These are phyloP conservation scores for Melinaea menophilus DNA, from an alignment of 2,888 invertebrate genomes.

Conservation along the genomic window DNA sequence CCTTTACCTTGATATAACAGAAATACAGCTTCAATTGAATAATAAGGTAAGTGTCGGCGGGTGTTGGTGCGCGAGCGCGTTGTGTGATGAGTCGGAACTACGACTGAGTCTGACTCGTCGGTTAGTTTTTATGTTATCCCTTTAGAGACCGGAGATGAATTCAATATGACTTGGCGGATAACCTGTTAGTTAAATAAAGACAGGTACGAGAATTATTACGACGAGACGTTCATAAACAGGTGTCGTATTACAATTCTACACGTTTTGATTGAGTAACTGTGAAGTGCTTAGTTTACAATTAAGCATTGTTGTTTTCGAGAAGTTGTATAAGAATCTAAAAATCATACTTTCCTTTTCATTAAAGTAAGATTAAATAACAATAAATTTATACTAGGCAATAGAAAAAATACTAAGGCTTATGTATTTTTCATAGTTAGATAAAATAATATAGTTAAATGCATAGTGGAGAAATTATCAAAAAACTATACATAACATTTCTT, in stretches of 20 bases:
- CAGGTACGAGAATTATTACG: too few relatives aligned
- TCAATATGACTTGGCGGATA: conserved; percentile 13
- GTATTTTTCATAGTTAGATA: too few relatives aligned
- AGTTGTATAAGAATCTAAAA: too few relatives aligned
- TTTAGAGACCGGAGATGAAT: conserved; percentile 20
- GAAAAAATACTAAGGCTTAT: too few relatives aligned
- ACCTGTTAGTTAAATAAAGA: conserved; percentile 17
- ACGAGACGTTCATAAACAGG: not conserved
- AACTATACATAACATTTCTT: too few relatives aligned
- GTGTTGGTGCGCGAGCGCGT: conserved; percentile 30
- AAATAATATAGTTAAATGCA: too few relatives aligned
- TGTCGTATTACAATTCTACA: not conserved
- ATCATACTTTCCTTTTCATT: too few relatives aligned
- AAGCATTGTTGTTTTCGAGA: too few relatives aligned
- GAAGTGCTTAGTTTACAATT: too few relatives aligned
- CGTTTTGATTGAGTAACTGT: not conserved
- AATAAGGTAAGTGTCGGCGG: conserved; percentile 5
- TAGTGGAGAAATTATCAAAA: too few relatives aligned
- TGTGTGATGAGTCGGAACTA: conserved; percentile 28
- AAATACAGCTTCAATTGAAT: conserved; percentile 5
- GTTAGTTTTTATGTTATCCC: conserved; percentile 23
- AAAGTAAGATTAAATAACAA: too few relatives aligned
- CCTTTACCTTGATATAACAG: not conserved
- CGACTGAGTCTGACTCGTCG: conserved; percentile 33
- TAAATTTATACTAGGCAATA: too few relatives aligned